phyloP scores from a whole-genome alignment of 1,140 invertebrate species.

The Araneus ventricosus region DNA sequence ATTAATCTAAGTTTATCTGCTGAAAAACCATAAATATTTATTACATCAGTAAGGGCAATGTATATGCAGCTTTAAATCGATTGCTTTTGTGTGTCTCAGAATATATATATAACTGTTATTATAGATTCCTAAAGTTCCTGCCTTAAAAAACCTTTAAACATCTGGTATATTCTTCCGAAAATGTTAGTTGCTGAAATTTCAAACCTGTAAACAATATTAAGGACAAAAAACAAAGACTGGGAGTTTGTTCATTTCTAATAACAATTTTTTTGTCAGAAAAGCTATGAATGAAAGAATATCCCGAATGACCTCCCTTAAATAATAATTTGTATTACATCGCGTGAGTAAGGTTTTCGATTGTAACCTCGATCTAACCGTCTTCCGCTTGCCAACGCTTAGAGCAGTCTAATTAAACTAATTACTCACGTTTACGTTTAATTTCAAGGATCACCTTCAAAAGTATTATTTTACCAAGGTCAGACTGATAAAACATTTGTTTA shows the following conservation, averaged over 20 bases:
- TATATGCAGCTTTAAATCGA: no score
- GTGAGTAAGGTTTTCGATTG: not conserved
- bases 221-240: no score
- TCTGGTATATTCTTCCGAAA: no score
- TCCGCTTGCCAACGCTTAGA: not conserved
- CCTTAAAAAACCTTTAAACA: no score
- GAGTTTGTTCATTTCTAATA: not conserved
- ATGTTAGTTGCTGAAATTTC: no score
- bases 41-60: no score
- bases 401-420: not conserved
- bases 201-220: no score
- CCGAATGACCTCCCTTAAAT: not conserved
- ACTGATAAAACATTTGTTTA: not conserved
- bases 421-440: not conserved
- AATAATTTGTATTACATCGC: constrained; percentile 4
- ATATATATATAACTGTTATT: no score
- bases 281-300: not conserved
- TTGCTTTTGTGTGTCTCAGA: no score
- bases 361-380: not conserved
- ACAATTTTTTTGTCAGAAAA: not conserved
- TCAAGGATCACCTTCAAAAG: constrained; percentile 14
- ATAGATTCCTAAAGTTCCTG: no score
- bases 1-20: no score
- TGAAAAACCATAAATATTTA: no score
- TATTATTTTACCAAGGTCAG: not conserved